Base-by-base conservation (phyloP, 2,797 vertebrate genomes). In the Micromesistius poutassou region DNA sequence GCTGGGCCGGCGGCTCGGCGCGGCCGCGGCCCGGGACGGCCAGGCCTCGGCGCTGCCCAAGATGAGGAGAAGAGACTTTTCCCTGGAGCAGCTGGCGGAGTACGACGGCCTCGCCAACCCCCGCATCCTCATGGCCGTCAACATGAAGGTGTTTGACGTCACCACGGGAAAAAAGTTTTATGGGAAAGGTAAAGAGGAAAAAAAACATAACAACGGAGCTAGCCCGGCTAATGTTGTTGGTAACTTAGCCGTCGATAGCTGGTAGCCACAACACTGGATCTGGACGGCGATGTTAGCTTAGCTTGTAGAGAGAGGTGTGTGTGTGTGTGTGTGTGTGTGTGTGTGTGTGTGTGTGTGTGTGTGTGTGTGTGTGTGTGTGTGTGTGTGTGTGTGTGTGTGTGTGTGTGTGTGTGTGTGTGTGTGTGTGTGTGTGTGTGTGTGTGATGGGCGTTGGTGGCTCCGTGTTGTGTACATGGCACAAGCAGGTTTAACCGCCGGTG, bases 141-240 rank as follows among this genome's bases (percentile, higher is more conserved):
- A 99, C 92, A 97, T 97, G 93, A 98, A 98, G 86, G 93, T 99
- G 77, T 99, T 99, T 93, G 97, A 99, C 90, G 98, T 99, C 90
- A 98, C 96, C 85, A 95, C 94, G 86, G 98, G 97, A 76, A 96
- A 94, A 92, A 98, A 96, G 94, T 98, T 98, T 94, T 99, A 99
- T 89, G 97, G 97, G 73, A 96, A 94, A 83, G 97, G 98, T 99
- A 94, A 97, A 95, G n/a, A n/a, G n/a, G n/a, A n/a, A n/a, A n/a
- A n/a, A n/a, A n/a, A n/a, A n/a, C n/a, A n/a, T n/a, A 71, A 42
- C 38, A 71, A 22, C 30, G 19, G 33, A 46, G 66, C 77, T 35
- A 76, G 40, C 22, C 33, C 33, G 31, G 68, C 77, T 73, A 78
- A 31, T 62, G 36, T 33, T 31, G 74, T 66, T 68, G 42, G 36